Evolutionary conservation across 2,888 invertebrate species (phyloP).

Genomic region (Blera fallax): DNA sequence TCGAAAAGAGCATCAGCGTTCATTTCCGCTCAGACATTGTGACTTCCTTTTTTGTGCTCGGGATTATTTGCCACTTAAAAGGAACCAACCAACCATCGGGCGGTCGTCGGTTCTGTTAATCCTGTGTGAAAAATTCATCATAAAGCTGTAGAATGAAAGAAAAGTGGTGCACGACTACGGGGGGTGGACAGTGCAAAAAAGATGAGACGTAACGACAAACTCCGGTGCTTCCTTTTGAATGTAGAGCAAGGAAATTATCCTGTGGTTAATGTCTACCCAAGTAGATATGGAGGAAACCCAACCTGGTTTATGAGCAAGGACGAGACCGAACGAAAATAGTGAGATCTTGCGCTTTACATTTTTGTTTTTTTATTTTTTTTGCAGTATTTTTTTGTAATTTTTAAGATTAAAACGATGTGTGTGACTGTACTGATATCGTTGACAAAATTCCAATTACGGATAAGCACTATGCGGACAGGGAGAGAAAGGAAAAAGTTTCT

Average conservation of each 20-base stretch:
- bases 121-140: conserved; percentile 72
- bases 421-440: conserved; percentile 43
- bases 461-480: conserved; percentile 10
- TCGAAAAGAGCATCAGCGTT: conserved; percentile 71
- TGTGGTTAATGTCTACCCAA: conserved; percentile 67
- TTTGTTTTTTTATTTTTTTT: background rate
- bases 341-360: background rate
- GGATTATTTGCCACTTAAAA: conserved; percentile 73
- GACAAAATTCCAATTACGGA: conserved; percentile 63
- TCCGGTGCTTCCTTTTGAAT: conserved; percentile 58
- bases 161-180: conserved; percentile 15
- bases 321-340: background rate
- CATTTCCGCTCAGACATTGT: conserved; percentile 73
- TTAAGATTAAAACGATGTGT: conserved; percentile 14
- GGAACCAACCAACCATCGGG: conserved; percentile 69
- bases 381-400: background rate
- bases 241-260: conserved; percentile 70
- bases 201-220: conserved; percentile 38
- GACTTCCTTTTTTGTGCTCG: conserved; percentile 69
- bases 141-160: conserved; percentile 57
- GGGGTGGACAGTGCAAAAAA: background rate
- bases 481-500: background rate
- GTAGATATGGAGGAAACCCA: conserved; percentile 54
- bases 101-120: conserved; percentile 70
- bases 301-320: conserved; percentile 24